phyloP scores from a whole-genome alignment of 2,113 vertebrate species.

The Felis chaus region DNA sequence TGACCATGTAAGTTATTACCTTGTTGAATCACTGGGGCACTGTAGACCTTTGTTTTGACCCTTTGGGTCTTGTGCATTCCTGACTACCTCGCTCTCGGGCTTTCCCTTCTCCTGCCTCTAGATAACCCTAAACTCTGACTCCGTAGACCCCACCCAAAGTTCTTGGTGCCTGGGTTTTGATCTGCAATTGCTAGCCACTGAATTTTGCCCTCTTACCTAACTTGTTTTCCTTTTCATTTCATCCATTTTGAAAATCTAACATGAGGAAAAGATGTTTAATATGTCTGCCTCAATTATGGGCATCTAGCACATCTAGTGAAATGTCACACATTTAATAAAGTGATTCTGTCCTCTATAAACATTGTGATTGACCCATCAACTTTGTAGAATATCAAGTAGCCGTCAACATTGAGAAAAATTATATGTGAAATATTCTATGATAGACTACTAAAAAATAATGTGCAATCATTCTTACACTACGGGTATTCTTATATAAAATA shows the following conservation, averaged over 20 bases:
- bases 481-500: slow-evolving; percentile 14
- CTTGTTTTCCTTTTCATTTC: slow-evolving; percentile 3
- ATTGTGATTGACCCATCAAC: background rate
- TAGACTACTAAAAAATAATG: slow-evolving; percentile 29
- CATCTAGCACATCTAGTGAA: background rate
- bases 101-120: background rate
- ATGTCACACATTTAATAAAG: background rate
- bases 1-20: background rate
- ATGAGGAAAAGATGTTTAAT: background rate
- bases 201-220: background rate
- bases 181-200: background rate
- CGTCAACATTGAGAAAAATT: slow-evolving; percentile 18
- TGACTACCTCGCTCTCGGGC: background rate
- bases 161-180: background rate
- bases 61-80: background rate
- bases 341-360: background rate
- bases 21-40: background rate
- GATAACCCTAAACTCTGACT: background rate
- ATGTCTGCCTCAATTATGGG: background rate
- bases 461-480: background rate
- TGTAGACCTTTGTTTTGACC: background rate
- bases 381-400: background rate
- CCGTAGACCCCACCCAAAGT: background rate
- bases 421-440: background rate
- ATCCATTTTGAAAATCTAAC: slow-evolving; percentile 32